A percentile compares a stretch with the other conserved stretches of the same genome.
phyloP scores from a whole-genome alignment of 2,797 vertebrate genomes.

The Danio kyathit region DNA sequence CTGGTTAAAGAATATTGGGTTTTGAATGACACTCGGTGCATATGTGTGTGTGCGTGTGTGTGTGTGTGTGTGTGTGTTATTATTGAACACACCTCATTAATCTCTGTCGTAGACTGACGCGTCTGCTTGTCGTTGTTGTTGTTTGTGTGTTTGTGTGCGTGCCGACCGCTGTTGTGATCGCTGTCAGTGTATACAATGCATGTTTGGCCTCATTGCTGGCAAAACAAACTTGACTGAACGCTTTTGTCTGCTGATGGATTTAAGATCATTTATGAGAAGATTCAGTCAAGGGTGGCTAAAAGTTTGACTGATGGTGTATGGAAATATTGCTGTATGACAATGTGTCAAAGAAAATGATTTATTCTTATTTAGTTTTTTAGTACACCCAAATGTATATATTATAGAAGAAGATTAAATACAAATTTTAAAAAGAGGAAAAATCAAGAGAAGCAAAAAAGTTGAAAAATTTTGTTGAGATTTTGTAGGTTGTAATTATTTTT shows the following conservation, averaged over 20 bases:
- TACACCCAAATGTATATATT: too few species aligned
- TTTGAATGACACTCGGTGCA: slow-evolving; percentile 28
- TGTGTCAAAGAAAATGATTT: background rate
- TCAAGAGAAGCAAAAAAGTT: too few species aligned
- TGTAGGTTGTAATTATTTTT: too few species aligned
- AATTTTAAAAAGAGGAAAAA: too few species aligned
- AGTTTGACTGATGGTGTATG: slow-evolving; percentile 1
- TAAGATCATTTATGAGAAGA: slow-evolving; percentile 17
- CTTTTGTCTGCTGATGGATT: slow-evolving; percentile 55
- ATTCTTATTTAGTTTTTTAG: background rate
- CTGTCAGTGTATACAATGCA: slow-evolving; percentile 38
- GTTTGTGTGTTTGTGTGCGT: too few species aligned
- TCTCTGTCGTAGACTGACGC: slow-evolving; percentile 39
- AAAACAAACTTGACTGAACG: slow-evolving; percentile 41
- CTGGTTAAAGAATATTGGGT: slow-evolving; percentile 37
- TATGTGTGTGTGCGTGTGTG: too few species aligned
- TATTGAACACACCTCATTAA: slow-evolving; percentile 44
- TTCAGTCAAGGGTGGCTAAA: slow-evolving; percentile 9
- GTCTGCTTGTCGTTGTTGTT: slow-evolving; percentile 27
- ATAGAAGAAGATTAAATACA: too few species aligned
- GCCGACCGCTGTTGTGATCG: too few species aligned
- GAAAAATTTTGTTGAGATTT: too few species aligned
- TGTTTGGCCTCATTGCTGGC: slow-evolving; percentile 25
- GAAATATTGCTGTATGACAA: background rate
- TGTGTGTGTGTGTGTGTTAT: too few species aligned